These are phyloP conservation scores for Drosophila robusta DNA, from an alignment of 2,888 invertebrate species.

Conservation along the genomic window DNA sequence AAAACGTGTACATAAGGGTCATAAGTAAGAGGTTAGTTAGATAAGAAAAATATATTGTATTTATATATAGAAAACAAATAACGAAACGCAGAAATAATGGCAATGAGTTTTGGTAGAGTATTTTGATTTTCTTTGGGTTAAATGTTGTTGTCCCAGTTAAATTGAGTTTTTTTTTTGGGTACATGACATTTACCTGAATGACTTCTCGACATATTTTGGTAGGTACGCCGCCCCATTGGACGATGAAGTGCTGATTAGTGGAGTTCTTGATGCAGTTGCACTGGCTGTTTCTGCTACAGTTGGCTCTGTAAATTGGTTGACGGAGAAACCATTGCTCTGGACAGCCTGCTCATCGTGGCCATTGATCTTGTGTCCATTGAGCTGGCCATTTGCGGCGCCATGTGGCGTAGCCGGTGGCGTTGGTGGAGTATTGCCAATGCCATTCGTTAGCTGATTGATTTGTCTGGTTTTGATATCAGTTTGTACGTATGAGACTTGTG, in stretches of 20 bases:
- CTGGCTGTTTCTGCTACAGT: slow-evolving; percentile 24
- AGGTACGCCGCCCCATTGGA: slow-evolving; percentile 80
- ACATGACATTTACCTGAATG: slow-evolving; percentile 85
- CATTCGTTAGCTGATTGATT: slow-evolving; percentile 51
- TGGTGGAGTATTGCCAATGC: slow-evolving; percentile 24
- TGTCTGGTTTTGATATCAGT: slow-evolving; percentile 53
- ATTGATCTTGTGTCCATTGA: slow-evolving; percentile 43
- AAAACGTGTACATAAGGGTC: slow-evolving; percentile 15
- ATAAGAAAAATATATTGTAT: neutral
- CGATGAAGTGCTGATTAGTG: slow-evolving; percentile 40
- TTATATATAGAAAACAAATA: slow-evolving; percentile 7
- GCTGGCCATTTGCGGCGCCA: slow-evolving; percentile 38
- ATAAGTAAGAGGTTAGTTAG: slow-evolving; percentile 1
- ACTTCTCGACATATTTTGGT: slow-evolving; percentile 85
- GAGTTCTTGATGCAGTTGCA: slow-evolving; percentile 13
- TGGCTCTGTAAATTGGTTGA: slow-evolving; percentile 26
- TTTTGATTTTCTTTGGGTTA: neutral
- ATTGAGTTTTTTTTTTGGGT: slow-evolving; percentile 18
- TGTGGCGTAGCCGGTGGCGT: slow-evolving; percentile 47
- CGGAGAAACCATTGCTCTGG: slow-evolving; percentile 39
- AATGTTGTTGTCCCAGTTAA: slow-evolving; percentile 15
- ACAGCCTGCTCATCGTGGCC: slow-evolving; percentile 25
- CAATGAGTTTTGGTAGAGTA: slow-evolving; percentile 3
- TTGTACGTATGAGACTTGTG: slow-evolving; percentile 61
- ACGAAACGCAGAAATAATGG: slow-evolving; percentile 40